These are phyloP conservation scores for Diarsia rubi DNA, from an alignment of 2,888 invertebrate genomes.

Conservation along the genomic window DNA sequence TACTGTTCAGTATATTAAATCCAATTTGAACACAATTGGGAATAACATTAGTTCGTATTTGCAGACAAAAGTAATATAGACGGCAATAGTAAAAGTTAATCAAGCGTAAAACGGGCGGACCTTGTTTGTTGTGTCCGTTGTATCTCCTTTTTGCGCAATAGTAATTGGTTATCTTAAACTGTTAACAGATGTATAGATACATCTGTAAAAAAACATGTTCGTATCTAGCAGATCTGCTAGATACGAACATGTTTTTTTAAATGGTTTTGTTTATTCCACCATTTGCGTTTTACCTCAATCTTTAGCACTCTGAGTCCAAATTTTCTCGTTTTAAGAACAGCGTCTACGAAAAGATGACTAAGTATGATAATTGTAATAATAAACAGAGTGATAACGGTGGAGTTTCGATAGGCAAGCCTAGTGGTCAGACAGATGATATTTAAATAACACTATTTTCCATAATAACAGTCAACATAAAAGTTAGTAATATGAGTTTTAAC, in stretches of 20 bases:
- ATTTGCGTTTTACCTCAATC: neutral
- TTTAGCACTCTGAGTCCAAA: no score
- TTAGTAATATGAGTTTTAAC: neutral
- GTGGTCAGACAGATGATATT: neutral
- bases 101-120: constrained; percentile 28
- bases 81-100: constrained; percentile 39
- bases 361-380: neutral
- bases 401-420: neutral
- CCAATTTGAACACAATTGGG: constrained; percentile 31
- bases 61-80: constrained; percentile 27
- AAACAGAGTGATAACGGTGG: no score
- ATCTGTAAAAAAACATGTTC: no score
- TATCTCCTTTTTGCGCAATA: constrained; percentile 26
- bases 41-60: constrained; percentile 16
- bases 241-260: neutral
- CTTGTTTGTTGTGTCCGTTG: constrained; percentile 17
- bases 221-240: neutral
- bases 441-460: neutral
- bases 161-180: constrained; percentile 27
- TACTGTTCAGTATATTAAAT: constrained; percentile 8
- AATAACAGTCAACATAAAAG: neutral
- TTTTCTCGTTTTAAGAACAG: no score
- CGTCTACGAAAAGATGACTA: neutral
- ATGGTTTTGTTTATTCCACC: neutral
- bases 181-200: constrained; percentile 8